Evolutionary conservation across 2,113 vertebrate genomes (phyloP).

Genomic region (Otocyon megalotis): DNA sequence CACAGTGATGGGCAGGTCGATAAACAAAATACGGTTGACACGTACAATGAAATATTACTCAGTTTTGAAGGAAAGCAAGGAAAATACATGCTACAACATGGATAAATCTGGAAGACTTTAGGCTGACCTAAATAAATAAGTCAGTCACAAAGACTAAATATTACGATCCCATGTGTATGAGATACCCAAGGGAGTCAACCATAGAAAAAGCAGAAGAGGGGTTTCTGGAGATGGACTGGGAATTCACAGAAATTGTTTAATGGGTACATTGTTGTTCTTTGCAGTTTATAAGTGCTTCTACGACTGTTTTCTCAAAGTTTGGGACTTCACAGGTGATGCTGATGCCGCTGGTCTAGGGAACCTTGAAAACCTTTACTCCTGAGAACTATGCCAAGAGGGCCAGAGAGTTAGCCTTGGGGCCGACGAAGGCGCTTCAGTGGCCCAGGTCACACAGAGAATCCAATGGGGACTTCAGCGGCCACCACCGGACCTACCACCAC

Average conservation of each 20-base stretch:
- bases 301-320: background rate
- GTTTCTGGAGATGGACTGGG: background rate
- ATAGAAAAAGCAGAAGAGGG: background rate
- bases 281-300: background rate
- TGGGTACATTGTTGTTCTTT: background rate
- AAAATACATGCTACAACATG: background rate
- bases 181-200: background rate
- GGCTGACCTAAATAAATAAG: background rate
- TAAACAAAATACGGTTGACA: background rate
- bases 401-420: no score
- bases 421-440: no score
- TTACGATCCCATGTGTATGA: background rate
- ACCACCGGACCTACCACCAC: rapidly evolving
- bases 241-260: background rate
- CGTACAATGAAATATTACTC: background rate
- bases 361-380: background rate
- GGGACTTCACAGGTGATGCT: background rate
- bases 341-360: background rate
- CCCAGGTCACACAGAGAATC: background rate
- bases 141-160: background rate
- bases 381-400: no score
- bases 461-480: background rate
- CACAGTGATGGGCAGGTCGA: background rate
- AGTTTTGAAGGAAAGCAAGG: background rate
- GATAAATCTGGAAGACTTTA: background rate